Conservation (phyloP, 1,140 invertebrate species). For the Ips typographus region DNA sequence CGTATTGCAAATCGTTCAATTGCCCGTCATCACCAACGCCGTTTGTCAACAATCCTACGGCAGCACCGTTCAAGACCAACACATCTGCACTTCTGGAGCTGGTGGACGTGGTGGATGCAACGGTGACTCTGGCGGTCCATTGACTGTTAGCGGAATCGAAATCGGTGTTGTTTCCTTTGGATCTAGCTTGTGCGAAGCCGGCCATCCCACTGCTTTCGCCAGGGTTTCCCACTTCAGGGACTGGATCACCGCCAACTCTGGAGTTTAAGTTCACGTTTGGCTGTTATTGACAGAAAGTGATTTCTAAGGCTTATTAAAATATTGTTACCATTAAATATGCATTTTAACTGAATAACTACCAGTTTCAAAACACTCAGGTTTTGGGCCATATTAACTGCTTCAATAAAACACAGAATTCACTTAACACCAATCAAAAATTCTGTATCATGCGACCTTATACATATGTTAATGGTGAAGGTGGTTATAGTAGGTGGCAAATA, state of each 20-base stretch:
- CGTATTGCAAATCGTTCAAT: slow-evolving; percentile 12
- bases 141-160: slow-evolving; percentile 23
- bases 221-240: slow-evolving; percentile 34
- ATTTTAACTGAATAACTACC: too few species aligned
- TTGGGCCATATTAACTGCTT: too few species aligned
- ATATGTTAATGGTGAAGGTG: too few species aligned
- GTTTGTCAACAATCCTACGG: slow-evolving; percentile 15
- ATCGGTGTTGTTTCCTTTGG: slow-evolving; percentile 36
- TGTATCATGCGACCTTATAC: too few species aligned
- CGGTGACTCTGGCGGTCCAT: slow-evolving; percentile 36
- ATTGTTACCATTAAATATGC: too few species aligned
- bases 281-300: too few species aligned
- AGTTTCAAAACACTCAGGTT: too few species aligned
- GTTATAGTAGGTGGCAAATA: too few species aligned
- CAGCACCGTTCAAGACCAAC: slow-evolving; percentile 3
- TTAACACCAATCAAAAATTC: too few species aligned
- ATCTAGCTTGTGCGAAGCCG: slow-evolving; percentile 15
- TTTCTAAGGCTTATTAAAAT: too few species aligned
- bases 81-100: slow-evolving; percentile 33
- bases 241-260: slow-evolving; percentile 18
- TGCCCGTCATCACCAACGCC: slow-evolving; percentile 22
- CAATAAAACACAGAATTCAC: too few species aligned
- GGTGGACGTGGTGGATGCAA: slow-evolving; percentile 26
- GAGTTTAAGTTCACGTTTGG: too few species aligned
- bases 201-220: slow-evolving; percentile 32